Evolutionary conservation across 2,797 vertebrate species (phyloP).

Genomic region (Rhinichthys osculus): DNA sequence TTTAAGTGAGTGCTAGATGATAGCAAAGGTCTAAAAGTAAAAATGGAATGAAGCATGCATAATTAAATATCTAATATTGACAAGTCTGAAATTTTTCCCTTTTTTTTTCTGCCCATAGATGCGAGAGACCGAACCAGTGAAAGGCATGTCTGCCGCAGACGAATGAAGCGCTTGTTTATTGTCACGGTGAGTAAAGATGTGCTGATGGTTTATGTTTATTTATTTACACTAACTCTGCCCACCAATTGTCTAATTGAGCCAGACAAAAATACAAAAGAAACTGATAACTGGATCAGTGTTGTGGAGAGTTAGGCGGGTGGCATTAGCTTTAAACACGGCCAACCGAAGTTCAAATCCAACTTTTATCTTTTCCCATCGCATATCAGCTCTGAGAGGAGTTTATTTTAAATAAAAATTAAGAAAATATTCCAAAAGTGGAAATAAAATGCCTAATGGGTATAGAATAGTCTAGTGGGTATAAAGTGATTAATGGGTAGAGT

Average conservation of each 20-base stretch:
- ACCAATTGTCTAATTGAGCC: neutral
- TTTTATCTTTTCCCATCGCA: neutral
- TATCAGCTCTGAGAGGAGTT: neutral
- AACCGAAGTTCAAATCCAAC: neutral
- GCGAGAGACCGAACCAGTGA: slow-evolving; percentile 87
- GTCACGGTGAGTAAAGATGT: neutral
- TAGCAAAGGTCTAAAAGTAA: neutral
- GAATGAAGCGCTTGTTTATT: slow-evolving; percentile 64
- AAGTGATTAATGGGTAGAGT: too few relatives aligned
- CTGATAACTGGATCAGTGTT: neutral
- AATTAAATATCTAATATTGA: neutral
- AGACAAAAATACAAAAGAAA: neutral
- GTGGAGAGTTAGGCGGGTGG: neutral
- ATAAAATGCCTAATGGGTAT: too few relatives aligned
- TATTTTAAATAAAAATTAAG: neutral
- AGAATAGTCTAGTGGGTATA: too few relatives aligned
- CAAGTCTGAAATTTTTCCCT: neutral
- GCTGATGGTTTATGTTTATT: neutral
- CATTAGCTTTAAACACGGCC: neutral
- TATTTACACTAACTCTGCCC: neutral
- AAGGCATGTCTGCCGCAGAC: slow-evolving; percentile 86
- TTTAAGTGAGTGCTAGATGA: neutral
- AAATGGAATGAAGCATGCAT: neutral
- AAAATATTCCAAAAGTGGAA: too few relatives aligned
- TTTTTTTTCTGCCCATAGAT: slow-evolving; percentile 73